Evolutionary conservation across 2,113 vertebrate genomes (phyloP), one percentile per base, ranked within the genome.

Genomic region (Petaurus breviceps): DNA sequence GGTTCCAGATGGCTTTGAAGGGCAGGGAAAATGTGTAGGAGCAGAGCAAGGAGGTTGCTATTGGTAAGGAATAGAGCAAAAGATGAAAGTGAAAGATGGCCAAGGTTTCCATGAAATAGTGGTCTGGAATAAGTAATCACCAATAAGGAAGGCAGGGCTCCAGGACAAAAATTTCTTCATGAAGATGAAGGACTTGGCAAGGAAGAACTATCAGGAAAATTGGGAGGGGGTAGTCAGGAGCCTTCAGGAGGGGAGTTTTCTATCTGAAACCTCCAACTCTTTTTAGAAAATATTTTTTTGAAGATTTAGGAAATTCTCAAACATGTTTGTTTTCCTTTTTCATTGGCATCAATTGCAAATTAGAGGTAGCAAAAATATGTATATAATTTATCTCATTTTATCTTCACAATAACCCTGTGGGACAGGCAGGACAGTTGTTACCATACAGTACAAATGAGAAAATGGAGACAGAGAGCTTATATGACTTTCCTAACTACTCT

Each of bases 391-490:
- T 89, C 93, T 94, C 52, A 94, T 54, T 24, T 94, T 84, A 93
- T 77, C 91, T 3, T 61, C n/a, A 46, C 19, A 52, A 68, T 26
- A 46, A 51, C 49, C 57, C 43, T 9, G 31, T 91, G 46, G 93
- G 26, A 92, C 2, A 57, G 12, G 47, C 47, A 51, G 93, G 28
- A 24, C 24, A 49, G 23, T 6, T 90, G 3, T 31, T 77, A 94
- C 77, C 46, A 49, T 95, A 90, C 90, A 97, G 96, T 93, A 84
- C 55, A 96, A 90, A 92, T 31, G 95, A 91, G 43, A 28, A 96
- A 97, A 92, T 84, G 93, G 89, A 95, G n/a, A 4, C 90, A 55
- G 54, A 37, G 25, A 90, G 12, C 5, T 24, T 61, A 47, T 51
- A 11, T 91, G 54, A 90, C 50, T 95, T 26, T 23, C 8, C 22